Evolutionary conservation across 2,888 invertebrate species (phyloP).

Genomic region (Sialis fuliginosa): DNA sequence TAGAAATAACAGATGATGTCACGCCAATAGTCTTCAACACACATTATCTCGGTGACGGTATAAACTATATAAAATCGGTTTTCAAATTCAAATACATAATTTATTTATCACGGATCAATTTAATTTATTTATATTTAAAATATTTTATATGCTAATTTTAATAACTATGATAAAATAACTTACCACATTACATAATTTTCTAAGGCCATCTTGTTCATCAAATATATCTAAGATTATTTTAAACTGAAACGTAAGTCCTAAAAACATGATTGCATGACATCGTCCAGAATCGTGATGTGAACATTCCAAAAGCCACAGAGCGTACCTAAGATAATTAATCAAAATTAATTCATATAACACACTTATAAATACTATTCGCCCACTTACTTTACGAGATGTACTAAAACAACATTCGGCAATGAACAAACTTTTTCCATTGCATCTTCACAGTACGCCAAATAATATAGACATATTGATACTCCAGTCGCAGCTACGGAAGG

Average conservation of each 20-base stretch:
- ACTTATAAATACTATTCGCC: neutral
- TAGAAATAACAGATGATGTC: too few species aligned
- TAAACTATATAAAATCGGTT: too few species aligned
- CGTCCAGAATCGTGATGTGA: constrained; percentile 90
- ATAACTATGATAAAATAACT: constrained; percentile 13
- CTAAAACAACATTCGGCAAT: constrained; percentile 58
- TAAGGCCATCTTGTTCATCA: constrained; percentile 79
- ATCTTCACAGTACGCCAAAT: constrained; percentile 91
- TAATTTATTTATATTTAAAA: too few species aligned
- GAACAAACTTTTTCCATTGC: constrained; percentile 92
- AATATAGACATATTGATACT: constrained; percentile 90
- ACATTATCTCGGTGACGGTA: too few species aligned
- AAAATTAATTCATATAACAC: neutral
- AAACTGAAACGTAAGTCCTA: constrained; percentile 86
- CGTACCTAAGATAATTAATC: constrained; percentile 41
- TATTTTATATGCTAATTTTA: too few species aligned
- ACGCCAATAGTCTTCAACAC: too few species aligned
- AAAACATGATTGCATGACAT: constrained; percentile 97
- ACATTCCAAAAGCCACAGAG: constrained; percentile 87
- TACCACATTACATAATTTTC: constrained; percentile 87
- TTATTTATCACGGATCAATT: too few species aligned
- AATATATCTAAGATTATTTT: constrained; percentile 86
- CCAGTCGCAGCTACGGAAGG: constrained; percentile 93
- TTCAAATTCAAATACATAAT: too few species aligned
- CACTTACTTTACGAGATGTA: constrained; percentile 53